phyloP scores from a whole-genome alignment of 2,797 vertebrate species.

The Myotis findleyi region DNA sequence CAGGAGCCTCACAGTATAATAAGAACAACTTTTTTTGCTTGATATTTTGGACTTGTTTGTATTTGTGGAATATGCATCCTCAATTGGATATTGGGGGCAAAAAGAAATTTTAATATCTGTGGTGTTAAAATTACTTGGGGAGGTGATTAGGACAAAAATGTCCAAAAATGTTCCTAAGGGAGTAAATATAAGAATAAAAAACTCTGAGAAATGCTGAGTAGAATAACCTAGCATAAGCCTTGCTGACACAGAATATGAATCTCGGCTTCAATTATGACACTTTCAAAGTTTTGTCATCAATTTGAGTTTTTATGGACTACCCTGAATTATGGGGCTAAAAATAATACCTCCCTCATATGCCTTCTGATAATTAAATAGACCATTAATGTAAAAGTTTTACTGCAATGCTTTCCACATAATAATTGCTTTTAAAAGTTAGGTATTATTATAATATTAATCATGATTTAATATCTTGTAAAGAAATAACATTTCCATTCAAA shows the following conservation, averaged over 20 bases:
- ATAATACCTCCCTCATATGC: background rate
- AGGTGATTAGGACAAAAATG: background rate
- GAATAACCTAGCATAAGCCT: background rate
- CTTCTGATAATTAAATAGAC: background rate
- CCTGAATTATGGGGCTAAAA: background rate
- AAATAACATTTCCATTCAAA: conserved; percentile 25
- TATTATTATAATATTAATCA: background rate
- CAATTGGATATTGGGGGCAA: background rate
- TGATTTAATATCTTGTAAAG: background rate
- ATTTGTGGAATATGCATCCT: background rate
- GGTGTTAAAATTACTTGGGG: background rate
- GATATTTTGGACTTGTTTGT: background rate
- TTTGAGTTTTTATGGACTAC: background rate
- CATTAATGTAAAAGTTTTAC: background rate
- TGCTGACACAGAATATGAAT: background rate
- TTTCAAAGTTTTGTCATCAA: background rate
- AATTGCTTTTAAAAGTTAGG: background rate
- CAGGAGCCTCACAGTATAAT: background rate
- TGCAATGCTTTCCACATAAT: background rate
- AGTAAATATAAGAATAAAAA: background rate
- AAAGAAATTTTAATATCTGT: background rate
- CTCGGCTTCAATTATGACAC: background rate
- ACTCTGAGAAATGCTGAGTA: background rate
- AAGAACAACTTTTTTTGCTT: background rate
- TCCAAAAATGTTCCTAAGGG: background rate